Evolutionary conservation across 2,797 vertebrate genomes (phyloP).

Genomic region (Apodemus agrarius): DNA sequence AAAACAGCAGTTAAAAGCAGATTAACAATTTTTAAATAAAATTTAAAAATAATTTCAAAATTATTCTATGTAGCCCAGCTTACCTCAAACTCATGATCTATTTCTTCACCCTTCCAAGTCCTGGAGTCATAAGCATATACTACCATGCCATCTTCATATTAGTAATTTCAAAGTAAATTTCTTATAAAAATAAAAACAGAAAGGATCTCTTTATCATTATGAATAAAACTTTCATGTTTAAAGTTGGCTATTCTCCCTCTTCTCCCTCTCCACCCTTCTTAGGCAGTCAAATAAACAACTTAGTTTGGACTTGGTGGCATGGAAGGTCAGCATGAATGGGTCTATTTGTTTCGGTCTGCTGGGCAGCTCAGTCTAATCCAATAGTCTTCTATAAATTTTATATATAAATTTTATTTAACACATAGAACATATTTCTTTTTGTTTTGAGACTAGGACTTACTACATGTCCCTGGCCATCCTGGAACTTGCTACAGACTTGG

Average conservation of each 20-base stretch:
- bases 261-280: not conserved
- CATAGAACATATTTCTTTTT: conserved; percentile 25
- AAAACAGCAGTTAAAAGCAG: not conserved
- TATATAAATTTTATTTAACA: not conserved
- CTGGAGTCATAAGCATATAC: not conserved
- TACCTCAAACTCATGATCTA: not conserved
- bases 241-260: not conserved
- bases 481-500: not conserved
- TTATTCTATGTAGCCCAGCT: not conserved
- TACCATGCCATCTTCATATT: not conserved
- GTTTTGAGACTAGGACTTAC: not conserved
- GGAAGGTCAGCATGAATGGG: not conserved
- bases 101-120: not conserved
- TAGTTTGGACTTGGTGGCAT: not conserved
- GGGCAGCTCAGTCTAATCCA: not conserved
- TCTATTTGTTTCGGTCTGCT: not conserved
- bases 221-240: not conserved
- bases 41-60: not conserved
- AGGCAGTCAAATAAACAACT: not conserved
- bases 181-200: not conserved
- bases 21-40: not conserved
- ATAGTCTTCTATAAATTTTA: not conserved
- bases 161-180: conserved; percentile 18
- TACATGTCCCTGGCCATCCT: not conserved
- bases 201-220: not conserved